phyloP scores from a whole-genome alignment of 2,888 invertebrate genomes.

The Marronus borbonicus region DNA sequence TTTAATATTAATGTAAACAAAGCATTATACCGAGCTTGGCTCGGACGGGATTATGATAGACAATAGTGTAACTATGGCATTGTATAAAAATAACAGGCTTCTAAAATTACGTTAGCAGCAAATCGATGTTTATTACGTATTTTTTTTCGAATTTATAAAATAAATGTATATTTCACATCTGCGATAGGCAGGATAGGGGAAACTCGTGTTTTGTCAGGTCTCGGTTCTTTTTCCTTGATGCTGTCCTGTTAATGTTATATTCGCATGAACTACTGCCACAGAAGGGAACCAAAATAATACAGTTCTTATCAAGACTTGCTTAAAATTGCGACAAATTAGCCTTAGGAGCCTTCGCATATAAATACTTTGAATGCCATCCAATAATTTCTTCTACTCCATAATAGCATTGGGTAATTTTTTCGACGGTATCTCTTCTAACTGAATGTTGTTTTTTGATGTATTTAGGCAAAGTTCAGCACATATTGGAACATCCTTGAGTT shows the following conservation, averaged over 20 bases:
- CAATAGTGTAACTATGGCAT: no score
- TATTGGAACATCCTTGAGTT: conserved; percentile 95
- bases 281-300: conserved; percentile 94
- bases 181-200: no score
- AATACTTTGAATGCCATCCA: conserved; percentile 85
- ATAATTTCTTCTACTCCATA: conserved; percentile 75
- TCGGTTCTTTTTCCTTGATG: conserved; percentile 74
- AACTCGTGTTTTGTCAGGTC: no score
- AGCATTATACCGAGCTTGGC: no score
- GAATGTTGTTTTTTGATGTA: conserved; percentile 90
- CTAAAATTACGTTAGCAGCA: no score
- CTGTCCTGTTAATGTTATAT: conserved; percentile 95
- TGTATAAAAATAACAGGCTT: no score
- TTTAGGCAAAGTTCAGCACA: conserved; percentile 96
- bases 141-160: no score
- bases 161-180: no score
- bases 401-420: conserved; percentile 80
- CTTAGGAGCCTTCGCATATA: conserved; percentile 86
- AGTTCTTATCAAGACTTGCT: conserved; percentile 86
- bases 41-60: no score
- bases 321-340: conserved; percentile 90
- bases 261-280: conserved; percentile 93
- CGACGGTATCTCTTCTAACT: conserved; percentile 90
- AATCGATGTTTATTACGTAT: no score
- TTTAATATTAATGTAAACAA: no score